Conservation (phyloP, 2,888 invertebrate genomes). For the Phaonia tiefii region DNA sequence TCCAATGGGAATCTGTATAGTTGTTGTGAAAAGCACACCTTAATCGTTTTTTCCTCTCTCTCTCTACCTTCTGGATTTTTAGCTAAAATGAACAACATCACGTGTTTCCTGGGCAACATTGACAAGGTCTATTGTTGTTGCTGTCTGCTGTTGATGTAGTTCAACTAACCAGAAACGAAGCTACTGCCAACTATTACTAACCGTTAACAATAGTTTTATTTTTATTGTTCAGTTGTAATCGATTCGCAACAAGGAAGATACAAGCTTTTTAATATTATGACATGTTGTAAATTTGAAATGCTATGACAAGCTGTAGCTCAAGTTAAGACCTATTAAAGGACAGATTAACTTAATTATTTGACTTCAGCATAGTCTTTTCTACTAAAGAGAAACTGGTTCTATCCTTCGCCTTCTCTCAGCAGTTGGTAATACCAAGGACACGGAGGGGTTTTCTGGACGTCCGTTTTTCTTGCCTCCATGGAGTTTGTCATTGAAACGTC, state of each 20-base stretch:
- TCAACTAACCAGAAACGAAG: slow-evolving; percentile 42
- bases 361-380: too few species aligned
- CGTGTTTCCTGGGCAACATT: slow-evolving; percentile 61
- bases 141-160: slow-evolving; percentile 19
- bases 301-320: too few species aligned
- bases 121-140: slow-evolving; percentile 46
- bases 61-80: slow-evolving; percentile 23
- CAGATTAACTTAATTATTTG: too few species aligned
- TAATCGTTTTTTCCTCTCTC: slow-evolving; percentile 35
- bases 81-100: slow-evolving; percentile 62
- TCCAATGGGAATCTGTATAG: slow-evolving; percentile 11
- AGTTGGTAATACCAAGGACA: too few species aligned
- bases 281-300: slow-evolving; percentile 50
- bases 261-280: slow-evolving; percentile 52
- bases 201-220: slow-evolving; percentile 51
- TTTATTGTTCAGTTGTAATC: slow-evolving; percentile 11
- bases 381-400: too few species aligned
- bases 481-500: too few species aligned
- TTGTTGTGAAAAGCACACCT: slow-evolving; percentile 43
- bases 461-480: too few species aligned
- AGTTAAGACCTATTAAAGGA: too few species aligned
- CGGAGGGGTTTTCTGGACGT: too few species aligned
- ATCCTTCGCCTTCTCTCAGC: too few species aligned
- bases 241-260: slow-evolving; percentile 8
- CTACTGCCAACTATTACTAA: slow-evolving; percentile 34